These are phyloP conservation scores for Noctua pronuba DNA, from an alignment of 2,888 invertebrate genomes.

Conservation along the genomic window DNA sequence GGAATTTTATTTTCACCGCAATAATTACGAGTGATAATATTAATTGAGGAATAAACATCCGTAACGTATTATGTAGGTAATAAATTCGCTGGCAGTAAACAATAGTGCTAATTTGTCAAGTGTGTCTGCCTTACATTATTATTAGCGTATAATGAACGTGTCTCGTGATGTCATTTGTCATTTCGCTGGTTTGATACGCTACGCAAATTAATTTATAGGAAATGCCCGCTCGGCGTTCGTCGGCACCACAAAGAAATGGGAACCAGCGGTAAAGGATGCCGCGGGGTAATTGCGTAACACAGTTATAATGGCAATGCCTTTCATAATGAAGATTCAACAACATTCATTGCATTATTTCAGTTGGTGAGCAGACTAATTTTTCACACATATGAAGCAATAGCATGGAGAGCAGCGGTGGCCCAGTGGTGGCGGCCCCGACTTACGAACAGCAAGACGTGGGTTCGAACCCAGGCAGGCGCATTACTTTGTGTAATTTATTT, in stretches of 20 bases:
- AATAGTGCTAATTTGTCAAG: conserved; percentile 71
- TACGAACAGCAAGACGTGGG: no score
- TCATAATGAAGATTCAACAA: background rate
- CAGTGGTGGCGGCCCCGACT: no score
- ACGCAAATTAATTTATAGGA: conserved; percentile 54
- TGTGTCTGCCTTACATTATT: conserved; percentile 64
- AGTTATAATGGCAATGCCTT: background rate
- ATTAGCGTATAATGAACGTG: conserved; percentile 67
- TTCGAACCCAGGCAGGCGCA: no score
- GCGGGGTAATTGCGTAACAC: background rate
- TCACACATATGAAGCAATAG: no score
- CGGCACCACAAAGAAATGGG: conserved; percentile 2
- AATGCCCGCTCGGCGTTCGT: no score
- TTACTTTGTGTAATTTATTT: no score
- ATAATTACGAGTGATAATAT: conserved; percentile 5
- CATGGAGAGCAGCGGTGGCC: no score
- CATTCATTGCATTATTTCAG: background rate
- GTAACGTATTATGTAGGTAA: conserved; percentile 44
- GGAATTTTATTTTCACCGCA: background rate
- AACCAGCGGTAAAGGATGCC: background rate
- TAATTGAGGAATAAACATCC: conserved; percentile 31
- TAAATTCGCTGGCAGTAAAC: conserved; percentile 64
- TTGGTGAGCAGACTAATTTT: no score
- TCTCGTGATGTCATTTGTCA: conserved; percentile 64
- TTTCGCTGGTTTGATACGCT: conserved; percentile 47